A percentile compares a stretch with the other conserved stretches of the same genome.
Evolutionary conservation across 2,797 vertebrate genomes (phyloP).

Genomic region (Eidolon dupreanum): DNA sequence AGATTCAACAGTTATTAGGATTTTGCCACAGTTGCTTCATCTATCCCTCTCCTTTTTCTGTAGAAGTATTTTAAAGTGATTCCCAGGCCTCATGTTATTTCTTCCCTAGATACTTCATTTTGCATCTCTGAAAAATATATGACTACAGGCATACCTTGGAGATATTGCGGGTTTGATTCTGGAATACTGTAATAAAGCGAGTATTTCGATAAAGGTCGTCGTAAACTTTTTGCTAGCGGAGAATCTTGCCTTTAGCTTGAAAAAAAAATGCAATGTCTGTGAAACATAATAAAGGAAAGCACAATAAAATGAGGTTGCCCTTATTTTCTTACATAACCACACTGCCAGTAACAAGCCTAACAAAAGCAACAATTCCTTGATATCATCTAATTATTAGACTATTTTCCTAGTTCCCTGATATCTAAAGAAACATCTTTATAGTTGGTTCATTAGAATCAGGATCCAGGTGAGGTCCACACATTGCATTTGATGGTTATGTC

Average conservation of each 20-base stretch:
- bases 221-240: background rate
- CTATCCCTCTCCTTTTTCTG: background rate
- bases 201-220: background rate
- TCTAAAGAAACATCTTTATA: slow-evolving; percentile 13
- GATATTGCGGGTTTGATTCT: background rate
- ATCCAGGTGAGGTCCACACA: background rate
- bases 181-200: background rate
- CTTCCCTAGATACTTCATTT: background rate
- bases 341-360: background rate
- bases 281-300: background rate
- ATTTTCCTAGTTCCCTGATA: background rate
- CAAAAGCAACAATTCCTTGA: background rate
- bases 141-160: background rate
- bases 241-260: background rate
- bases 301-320: background rate
- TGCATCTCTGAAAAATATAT: background rate
- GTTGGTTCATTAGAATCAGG: background rate
- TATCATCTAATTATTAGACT: background rate
- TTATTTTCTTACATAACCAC: slow-evolving; percentile 15
- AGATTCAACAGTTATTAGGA: background rate
- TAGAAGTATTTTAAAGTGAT: background rate
- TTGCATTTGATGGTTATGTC: background rate
- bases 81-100: background rate
- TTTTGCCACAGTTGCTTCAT: background rate
- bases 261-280: background rate